These are phyloP conservation scores for Apodemia zela DNA, from an alignment of 2,888 invertebrate species.

Conservation along the genomic window DNA sequence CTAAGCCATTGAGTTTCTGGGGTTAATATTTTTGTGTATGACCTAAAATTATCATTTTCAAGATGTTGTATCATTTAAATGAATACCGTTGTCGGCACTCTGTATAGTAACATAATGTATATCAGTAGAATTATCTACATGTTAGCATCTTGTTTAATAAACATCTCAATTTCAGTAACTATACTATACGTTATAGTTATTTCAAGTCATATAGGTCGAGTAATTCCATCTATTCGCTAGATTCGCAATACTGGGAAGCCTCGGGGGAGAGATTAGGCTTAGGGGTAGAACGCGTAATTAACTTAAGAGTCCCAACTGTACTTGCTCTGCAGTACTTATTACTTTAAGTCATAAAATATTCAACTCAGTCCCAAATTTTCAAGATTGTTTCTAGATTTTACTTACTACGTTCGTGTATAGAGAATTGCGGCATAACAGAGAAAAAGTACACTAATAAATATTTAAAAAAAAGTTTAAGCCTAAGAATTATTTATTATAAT, in stretches of 20 bases:
- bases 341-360: conserved; percentile 3
- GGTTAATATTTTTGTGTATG: too few species aligned
- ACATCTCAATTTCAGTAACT: background rate
- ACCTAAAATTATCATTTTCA: too few species aligned
- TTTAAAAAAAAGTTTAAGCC: too few species aligned
- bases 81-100: too few species aligned
- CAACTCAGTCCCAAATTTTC: background rate
- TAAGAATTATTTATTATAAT: too few species aligned
- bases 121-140: too few species aligned
- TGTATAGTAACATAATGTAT: too few species aligned
- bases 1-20: too few species aligned
- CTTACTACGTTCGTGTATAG: background rate
- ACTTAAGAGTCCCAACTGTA: conserved; percentile 1
- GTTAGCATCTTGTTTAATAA: too few species aligned
- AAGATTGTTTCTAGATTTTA: background rate
- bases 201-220: conserved; percentile 7
- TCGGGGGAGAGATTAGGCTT: conserved; percentile 6
- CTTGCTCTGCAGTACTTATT: conserved; percentile 1
- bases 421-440: too few species aligned
- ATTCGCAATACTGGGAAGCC: background rate
- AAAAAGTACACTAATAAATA: too few species aligned
- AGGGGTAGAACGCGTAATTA: conserved; percentile 5
- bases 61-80: too few species aligned
- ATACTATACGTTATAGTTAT: background rate
- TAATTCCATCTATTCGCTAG: background rate